A percentile compares a stretch with the other conserved stretches of the same genome.
phyloP scores from a whole-genome alignment of 2,797 vertebrate species.

The Gorsachius magnificus region DNA sequence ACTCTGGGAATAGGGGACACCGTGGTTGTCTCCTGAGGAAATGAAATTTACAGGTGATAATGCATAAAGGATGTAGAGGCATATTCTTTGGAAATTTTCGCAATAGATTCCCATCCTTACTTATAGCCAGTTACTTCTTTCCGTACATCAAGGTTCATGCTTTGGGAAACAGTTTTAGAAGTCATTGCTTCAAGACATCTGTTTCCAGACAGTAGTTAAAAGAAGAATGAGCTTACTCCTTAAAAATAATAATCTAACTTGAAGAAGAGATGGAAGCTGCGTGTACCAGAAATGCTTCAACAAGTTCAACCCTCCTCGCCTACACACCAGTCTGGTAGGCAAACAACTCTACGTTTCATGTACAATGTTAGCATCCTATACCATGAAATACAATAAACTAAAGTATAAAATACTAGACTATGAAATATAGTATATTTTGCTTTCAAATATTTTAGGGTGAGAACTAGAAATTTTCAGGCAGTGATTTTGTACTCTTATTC shows the following conservation, averaged over 20 bases:
- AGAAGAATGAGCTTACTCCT: neutral
- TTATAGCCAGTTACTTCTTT: neutral
- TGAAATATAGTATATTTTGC: neutral
- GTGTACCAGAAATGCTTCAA: neutral
- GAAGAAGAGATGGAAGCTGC: neutral
- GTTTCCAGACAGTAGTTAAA: neutral
- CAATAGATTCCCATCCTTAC: neutral
- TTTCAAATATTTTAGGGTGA: neutral
- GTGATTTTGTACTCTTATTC: neutral
- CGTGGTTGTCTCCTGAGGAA: neutral
- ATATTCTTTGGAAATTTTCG: neutral
- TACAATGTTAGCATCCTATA: neutral
- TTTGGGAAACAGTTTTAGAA: neutral
- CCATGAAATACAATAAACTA: neutral
- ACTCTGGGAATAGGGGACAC: neutral
- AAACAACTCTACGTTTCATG: neutral
- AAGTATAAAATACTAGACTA: neutral
- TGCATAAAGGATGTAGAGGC: neutral
- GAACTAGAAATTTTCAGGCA: neutral
- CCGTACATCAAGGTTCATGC: neutral
- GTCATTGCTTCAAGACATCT: neutral
- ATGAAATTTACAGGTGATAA: neutral
- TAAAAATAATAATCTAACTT: neutral
- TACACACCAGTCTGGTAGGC: accelerated
- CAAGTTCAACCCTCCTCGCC: accelerated